Percentiles rank a stretch among this genome's conserved stretches.
Conservation (phyloP, 2,797 vertebrate species). For the Pipistrellus pipistrellus region DNA sequence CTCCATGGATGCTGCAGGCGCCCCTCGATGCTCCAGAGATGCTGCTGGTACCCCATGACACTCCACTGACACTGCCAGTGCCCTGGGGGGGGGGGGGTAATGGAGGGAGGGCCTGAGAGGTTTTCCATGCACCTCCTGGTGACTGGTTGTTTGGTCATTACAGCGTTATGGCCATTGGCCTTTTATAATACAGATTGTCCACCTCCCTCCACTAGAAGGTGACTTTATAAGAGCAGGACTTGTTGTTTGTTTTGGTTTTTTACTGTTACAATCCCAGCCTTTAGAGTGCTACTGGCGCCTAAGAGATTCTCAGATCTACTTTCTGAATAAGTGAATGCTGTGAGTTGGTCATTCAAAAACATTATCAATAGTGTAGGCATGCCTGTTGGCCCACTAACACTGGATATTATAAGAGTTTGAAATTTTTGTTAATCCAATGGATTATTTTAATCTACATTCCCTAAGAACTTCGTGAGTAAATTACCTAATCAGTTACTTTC, state of each 20-base stretch:
- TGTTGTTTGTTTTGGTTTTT: neutral
- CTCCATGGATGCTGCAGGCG: no score
- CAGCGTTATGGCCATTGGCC: no score
- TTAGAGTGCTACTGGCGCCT: neutral
- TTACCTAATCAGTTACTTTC: neutral
- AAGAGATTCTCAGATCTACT: neutral
- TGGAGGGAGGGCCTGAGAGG: no score
- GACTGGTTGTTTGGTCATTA: no score
- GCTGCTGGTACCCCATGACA: no score
- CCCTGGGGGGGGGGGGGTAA: no score
- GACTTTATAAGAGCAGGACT: neutral
- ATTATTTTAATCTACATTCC: slow-evolving; percentile 27
- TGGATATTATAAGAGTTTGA: neutral
- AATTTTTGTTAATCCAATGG: slow-evolving; percentile 19
- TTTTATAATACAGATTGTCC: neutral
- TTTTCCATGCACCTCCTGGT: no score
- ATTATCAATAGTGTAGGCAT: no score
- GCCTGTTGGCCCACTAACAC: neutral
- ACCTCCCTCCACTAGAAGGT: neutral
- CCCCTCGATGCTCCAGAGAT: no score
- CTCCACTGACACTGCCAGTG: no score
- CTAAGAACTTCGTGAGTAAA: slow-evolving; percentile 27
- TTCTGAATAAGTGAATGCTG: slow-evolving; percentile 7
- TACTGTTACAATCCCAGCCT: neutral
- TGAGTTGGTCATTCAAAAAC: neutral